Evolutionary conservation across 2,113 vertebrate genomes (phyloP), one percentile per base, ranked within the genome.

Genomic region (Callospermophilus lateralis): DNA sequence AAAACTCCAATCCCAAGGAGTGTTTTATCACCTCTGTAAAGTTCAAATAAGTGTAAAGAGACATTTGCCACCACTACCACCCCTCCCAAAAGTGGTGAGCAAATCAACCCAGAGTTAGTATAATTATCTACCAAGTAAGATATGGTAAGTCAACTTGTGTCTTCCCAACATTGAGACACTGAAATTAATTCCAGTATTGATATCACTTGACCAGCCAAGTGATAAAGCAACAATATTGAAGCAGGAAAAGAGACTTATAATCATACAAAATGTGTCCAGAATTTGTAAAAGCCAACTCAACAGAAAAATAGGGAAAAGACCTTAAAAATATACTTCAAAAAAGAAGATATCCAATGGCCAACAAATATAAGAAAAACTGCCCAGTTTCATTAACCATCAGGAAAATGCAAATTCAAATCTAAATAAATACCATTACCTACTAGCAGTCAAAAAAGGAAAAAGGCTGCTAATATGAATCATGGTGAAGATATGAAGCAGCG

Each of bases 1-100:
- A 90, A 96, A 89, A 92, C 67, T 65, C 89, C 45, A 92, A 90
- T 76, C 11, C n/a, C 37, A 70, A 68, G 20, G n/a, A 78, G 42
- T 84, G 8, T 30, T 72, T 81, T 87, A 90, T 95, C 20, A 11
- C 55, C 30, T 83, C 39, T 74, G 1, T 84, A 84, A 92, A 77
- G 37, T 67, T 42, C 9, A 39, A 34, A 72, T 67, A 24, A 2
- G 2, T 51, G n/a, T 58, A 45, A 77, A 84, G 34, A 68, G 28
- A 67, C 2, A 7, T 76, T 85, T 48, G 92, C 4, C 37, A 7
- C 15, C 8, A 17, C 8, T 1, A 32, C 37, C 8, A 22, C 1
- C 19, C 4, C 19, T 3, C 0, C 34, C 4, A 48, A 83, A 51
- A 72, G 4, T 19, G 13, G 28, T 68, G 22, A 93, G 20, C n/a